These are phyloP conservation scores for Tachina grossa DNA, from an alignment of 2,888 invertebrate genomes.

Conservation along the genomic window DNA sequence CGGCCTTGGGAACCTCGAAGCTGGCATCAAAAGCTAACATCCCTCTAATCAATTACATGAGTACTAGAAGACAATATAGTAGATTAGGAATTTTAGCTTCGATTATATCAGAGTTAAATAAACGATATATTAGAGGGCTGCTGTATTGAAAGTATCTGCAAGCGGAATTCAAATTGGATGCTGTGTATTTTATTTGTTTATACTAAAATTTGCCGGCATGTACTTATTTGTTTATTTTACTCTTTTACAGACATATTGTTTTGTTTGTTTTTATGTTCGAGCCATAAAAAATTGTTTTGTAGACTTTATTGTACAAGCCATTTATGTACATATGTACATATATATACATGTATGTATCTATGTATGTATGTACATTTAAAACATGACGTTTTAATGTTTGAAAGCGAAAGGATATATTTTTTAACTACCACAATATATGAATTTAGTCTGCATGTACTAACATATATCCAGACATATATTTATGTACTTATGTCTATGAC, in stretches of 20 bases:
- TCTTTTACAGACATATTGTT: constrained; percentile 25
- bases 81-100: not conserved
- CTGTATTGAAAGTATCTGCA: not conserved
- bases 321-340: constrained; percentile 11
- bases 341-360: not conserved
- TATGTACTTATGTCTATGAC: constrained; percentile 9
- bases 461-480: constrained; percentile 14
- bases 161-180: constrained; percentile 19
- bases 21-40: too few relatives aligned
- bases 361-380: constrained; percentile 26
- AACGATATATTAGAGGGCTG: too few relatives aligned
- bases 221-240: constrained; percentile 20
- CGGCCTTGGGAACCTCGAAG: too few relatives aligned
- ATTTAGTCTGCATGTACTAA: constrained; percentile 30
- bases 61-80: too few relatives aligned
- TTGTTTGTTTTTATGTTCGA: constrained; percentile 40
- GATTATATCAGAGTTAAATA: not conserved
- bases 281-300: constrained; percentile 57
- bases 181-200: not conserved
- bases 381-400: constrained; percentile 78
- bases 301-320: constrained; percentile 16
- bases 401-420: constrained; percentile 82
- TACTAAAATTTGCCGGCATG: constrained; percentile 31
- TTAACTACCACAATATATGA: constrained; percentile 46
- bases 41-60: too few relatives aligned